Evolutionary conservation across 2,888 invertebrate genomes (phyloP).

Genomic region (Erebia ligea): DNA sequence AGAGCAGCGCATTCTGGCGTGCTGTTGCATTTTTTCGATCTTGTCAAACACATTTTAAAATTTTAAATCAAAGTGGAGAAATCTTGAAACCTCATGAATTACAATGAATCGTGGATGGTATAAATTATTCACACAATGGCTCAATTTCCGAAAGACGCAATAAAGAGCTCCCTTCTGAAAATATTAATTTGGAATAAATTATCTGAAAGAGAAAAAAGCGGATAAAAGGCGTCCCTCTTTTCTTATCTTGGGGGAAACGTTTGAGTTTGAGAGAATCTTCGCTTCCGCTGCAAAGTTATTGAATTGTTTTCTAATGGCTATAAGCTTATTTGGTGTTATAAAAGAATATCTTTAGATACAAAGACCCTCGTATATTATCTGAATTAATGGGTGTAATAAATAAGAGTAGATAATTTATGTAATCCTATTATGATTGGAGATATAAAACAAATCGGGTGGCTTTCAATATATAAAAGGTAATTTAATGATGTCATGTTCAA

Average conservation of each 20-base stretch:
- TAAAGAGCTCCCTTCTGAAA: slow-evolving; percentile 60
- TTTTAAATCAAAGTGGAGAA: slow-evolving; percentile 19
- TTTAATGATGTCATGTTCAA: neutral
- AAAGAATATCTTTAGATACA: slow-evolving; percentile 12
- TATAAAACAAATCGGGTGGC: neutral
- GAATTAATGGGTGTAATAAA: slow-evolving; percentile 6
- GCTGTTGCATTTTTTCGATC: slow-evolving; percentile 8
- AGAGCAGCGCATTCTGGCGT: neutral
- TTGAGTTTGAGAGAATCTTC: slow-evolving; percentile 36
- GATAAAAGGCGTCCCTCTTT: slow-evolving; percentile 47
- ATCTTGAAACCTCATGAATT: slow-evolving; percentile 35
- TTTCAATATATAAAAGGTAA: neutral
- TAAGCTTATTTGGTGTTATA: slow-evolving; percentile 26
- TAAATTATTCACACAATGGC: slow-evolving; percentile 50
- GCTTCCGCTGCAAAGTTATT: slow-evolving; percentile 34
- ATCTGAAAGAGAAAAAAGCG: slow-evolving; percentile 59
- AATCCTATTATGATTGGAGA: slow-evolving; percentile 15
- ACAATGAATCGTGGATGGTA: slow-evolving; percentile 45
- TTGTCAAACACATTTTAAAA: slow-evolving; percentile 17
- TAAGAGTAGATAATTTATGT: slow-evolving; percentile 13
- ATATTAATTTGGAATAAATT: slow-evolving; percentile 72
- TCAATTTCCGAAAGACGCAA: slow-evolving; percentile 47
- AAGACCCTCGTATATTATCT: slow-evolving; percentile 16
- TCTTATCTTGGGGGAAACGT: slow-evolving; percentile 37
- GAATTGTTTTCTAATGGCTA: slow-evolving; percentile 35